Percentiles rank a stretch among this genome's conserved stretches.
Evolutionary conservation across 2,797 vertebrate species (phyloP).

Genomic region (Pseudochromis fuscus): DNA sequence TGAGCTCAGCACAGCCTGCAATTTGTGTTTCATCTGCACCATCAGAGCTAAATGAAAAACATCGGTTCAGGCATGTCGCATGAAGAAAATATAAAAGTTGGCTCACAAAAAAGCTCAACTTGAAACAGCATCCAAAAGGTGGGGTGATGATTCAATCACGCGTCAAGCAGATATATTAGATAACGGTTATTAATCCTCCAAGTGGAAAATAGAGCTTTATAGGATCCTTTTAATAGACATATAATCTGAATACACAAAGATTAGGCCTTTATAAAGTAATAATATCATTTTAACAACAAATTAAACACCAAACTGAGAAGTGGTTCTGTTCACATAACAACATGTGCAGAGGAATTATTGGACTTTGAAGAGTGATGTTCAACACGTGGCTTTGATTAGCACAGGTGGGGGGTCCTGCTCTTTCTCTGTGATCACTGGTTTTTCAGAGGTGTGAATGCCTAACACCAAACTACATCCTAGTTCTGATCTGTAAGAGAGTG

Average conservation of each 20-base stretch:
- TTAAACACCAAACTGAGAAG: not conserved
- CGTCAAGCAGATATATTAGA: conserved; percentile 17
- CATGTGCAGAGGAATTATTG: not conserved
- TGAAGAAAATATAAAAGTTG: conserved; percentile 60
- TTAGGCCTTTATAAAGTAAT: not conserved
- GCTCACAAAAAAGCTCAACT: conserved; percentile 13
- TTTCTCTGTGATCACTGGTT: not conserved
- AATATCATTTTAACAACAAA: not conserved
- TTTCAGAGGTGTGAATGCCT: not conserved
- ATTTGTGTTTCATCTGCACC: conserved; percentile 79
- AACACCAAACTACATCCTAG: not conserved
- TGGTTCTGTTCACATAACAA: not conserved
- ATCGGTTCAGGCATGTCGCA: conserved; percentile 57
- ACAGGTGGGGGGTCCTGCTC: not conserved
- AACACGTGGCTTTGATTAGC: not conserved
- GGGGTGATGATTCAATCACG: conserved; percentile 36
- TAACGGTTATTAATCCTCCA: conserved; percentile 1
- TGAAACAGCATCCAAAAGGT: conserved; percentile 33
- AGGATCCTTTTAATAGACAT: not conserved
- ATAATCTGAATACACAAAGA: not conserved
- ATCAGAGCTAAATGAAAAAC: conserved; percentile 69
- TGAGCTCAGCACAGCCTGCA: conserved; percentile 72
- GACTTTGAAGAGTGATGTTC: conserved; percentile 4
- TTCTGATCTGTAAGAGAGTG: not conserved
- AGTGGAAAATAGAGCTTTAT: too few species aligned